These are phyloP conservation scores for Ascaphus truei DNA, from an alignment of 2,113 vertebrate species.

Conservation along the genomic window DNA sequence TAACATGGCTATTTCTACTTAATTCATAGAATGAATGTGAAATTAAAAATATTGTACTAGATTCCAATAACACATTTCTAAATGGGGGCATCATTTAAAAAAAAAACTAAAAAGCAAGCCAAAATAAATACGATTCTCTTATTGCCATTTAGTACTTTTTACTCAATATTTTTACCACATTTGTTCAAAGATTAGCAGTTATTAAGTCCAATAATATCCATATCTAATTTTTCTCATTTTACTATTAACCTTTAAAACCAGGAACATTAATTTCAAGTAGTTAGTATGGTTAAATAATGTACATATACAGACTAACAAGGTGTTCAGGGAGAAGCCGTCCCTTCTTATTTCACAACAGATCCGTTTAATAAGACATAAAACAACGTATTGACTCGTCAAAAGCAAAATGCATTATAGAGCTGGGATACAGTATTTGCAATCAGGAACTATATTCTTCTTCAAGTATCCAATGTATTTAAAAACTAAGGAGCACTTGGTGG, in stretches of 20 bases:
- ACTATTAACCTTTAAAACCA: slow-evolving; percentile 35
- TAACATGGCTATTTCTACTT: too few species aligned
- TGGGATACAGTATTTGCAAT: slow-evolving; percentile 42
- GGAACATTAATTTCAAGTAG: slow-evolving; percentile 26
- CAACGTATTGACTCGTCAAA: not conserved
- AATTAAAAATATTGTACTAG: not conserved
- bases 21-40: not conserved
- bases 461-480: slow-evolving; percentile 57
- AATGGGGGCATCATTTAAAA: not conserved
- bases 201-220: not conserved
- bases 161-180: not conserved
- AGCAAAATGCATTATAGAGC: slow-evolving; percentile 12
- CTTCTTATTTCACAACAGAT: slow-evolving; percentile 37
- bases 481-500: slow-evolving; percentile 66
- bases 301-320: slow-evolving; percentile 9
- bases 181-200: not conserved
- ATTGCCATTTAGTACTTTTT: slow-evolving; percentile 30
- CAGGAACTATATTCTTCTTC: slow-evolving; percentile 57
- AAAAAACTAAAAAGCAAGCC: not conserved
- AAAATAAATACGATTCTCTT: slow-evolving; percentile 21
- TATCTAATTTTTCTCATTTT: not conserved
- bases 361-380: slow-evolving; percentile 11
- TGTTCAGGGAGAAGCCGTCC: slow-evolving; percentile 1
- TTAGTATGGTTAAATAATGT: slow-evolving; percentile 26
- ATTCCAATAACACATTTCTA: not conserved